Evolutionary conservation across 2,797 vertebrate genomes (phyloP), one percentile per base, ranked within the genome.

Genomic region (Mallotus villosus): DNA sequence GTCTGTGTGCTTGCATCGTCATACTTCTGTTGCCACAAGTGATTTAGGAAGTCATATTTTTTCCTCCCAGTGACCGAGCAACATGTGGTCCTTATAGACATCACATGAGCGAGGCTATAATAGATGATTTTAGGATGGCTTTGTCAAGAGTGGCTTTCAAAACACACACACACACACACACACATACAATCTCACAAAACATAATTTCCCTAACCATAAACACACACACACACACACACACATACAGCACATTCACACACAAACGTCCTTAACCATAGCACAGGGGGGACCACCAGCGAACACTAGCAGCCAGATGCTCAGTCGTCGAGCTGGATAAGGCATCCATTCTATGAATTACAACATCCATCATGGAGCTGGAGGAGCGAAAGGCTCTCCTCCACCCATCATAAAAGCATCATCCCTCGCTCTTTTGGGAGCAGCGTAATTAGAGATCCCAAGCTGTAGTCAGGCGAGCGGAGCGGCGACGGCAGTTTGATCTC

Each of bases 61-160:
- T 85, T 86, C 81, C 74, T 84, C 80, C 80, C 64, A 73, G 87
- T 91, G 90, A 90, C 86, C 83, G 76, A 75, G 86, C 81, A 90
- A 90, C 91, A 93, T 93, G 86, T 92, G 92, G 87, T 90, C 85
- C 80, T 90, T 84, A 88, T 92, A 91, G 86, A 88, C 85, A 70
- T 81, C 83, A 86, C 87, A 89, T 85, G 86, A 84, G 74, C 82
- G 63, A 68, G 70, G 67, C 81, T 78, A 80, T 88, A 89, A 90
- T 89, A 76, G 88, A 89, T 87, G 85, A 84, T 86, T 89, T 89
- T 75, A 88, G 85, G 79, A 87, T 71, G 46, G 82, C 80, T 89
- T 82, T 80, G 88, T 89, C 78, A 71, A 81, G 78, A 81, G 80
- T 37, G 80, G 73, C 74, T 83, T 78, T 78, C 64, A 83, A 55